phyloP scores from a whole-genome alignment of 1,140 invertebrate genomes.

The Drosophila nasuta region DNA sequence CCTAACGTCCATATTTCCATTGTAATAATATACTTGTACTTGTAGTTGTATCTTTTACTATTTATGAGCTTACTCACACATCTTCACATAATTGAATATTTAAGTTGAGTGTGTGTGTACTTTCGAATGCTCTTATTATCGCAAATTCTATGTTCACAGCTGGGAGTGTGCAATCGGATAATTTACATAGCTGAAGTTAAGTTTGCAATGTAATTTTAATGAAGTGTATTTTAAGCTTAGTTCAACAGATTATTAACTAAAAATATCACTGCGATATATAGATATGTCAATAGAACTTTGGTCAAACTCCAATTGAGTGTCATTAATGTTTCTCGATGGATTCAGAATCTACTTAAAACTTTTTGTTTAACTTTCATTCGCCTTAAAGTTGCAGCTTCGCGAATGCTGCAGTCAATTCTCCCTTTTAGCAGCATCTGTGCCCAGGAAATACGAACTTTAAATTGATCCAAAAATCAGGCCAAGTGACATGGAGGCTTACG shows the following conservation, averaged over 20 bases:
- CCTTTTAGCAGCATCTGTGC: background rate
- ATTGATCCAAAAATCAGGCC: conserved; percentile 50
- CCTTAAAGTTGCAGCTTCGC: background rate
- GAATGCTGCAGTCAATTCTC: background rate
- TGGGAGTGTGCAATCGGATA: conserved; percentile 22
- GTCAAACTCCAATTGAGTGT: conserved; percentile 20
- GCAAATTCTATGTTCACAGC: conserved; percentile 33
- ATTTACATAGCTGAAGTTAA: conserved; percentile 31
- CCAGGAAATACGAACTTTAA: conserved; percentile 20
- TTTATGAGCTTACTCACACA: conserved; percentile 51
- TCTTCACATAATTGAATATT: conserved; percentile 72
- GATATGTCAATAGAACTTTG: conserved; percentile 28
- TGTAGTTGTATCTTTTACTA: conserved; percentile 53
- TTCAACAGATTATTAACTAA: conserved; percentile 10
- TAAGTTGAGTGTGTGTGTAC: conserved; percentile 49
- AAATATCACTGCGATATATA: background rate
- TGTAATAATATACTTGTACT: conserved; percentile 61
- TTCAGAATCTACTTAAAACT: conserved; percentile 64
- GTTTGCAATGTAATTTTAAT: conserved; percentile 51
- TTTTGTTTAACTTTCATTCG: conserved; percentile 23
- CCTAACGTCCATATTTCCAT: conserved; percentile 23
- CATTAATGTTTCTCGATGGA: conserved; percentile 48
- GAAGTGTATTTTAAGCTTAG: conserved; percentile 30
- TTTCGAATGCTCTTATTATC: conserved; percentile 38
- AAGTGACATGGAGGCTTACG: conserved; percentile 22